These are phyloP conservation scores for Pseudonaja textilis DNA, from an alignment of 2,113 vertebrate species.

Conservation along the genomic window DNA sequence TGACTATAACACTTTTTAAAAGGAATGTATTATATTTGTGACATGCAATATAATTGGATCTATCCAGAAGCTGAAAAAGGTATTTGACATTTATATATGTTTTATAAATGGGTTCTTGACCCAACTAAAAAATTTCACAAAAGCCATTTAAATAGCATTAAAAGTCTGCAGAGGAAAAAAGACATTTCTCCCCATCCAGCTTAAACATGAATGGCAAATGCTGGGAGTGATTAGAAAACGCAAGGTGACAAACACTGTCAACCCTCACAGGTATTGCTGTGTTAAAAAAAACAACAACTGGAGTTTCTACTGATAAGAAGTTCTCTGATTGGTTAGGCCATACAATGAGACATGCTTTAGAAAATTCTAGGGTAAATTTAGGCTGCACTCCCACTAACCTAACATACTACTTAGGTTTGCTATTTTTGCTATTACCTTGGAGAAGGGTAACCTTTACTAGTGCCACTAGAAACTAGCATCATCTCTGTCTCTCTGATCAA, in stretches of 20 bases:
- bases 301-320: background rate
- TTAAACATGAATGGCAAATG: background rate
- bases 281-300: background rate
- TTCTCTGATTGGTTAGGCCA: background rate
- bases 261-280: background rate
- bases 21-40: background rate
- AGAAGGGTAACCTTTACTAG: background rate
- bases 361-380: background rate
- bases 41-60: background rate
- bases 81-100: background rate
- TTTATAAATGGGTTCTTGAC: slow-evolving; percentile 5
- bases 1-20: background rate
- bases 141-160: slow-evolving; percentile 3
- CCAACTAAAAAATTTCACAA: background rate
- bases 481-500: background rate
- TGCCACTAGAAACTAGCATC: background rate
- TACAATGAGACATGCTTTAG: background rate
- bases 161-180: background rate
- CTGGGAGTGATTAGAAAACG: background rate
- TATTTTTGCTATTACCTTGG: background rate
- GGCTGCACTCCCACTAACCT: background rate
- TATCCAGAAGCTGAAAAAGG: background rate
- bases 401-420: background rate
- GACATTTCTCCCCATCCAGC: background rate
- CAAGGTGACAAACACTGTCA: background rate